Percentiles rank a stretch among this genome's conserved stretches.
Evolutionary conservation across 2,797 vertebrate genomes (phyloP).

Genomic region (Danio aesculapii): DNA sequence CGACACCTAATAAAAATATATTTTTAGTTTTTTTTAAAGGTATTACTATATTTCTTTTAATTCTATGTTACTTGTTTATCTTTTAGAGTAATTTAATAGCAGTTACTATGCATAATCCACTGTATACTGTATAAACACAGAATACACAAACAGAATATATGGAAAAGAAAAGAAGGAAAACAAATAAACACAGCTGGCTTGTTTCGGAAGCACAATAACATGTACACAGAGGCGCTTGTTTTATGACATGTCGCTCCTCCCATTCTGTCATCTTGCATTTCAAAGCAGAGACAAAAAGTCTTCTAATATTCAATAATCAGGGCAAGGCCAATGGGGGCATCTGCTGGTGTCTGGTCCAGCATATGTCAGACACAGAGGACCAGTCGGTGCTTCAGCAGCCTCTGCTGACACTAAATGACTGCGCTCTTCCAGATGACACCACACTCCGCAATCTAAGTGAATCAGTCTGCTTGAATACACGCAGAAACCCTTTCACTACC

Average conservation of each 20-base stretch:
- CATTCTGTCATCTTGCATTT: conserved; percentile 71
- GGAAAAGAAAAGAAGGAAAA: conserved; percentile 22
- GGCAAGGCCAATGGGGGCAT: conserved; percentile 63
- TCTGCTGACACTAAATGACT: conserved; percentile 66
- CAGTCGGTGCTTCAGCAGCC: conserved; percentile 73
- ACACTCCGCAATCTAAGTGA: conserved; percentile 64
- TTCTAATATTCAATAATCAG: conserved; percentile 84
- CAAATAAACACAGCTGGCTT: conserved; percentile 51
- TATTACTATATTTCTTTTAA: too few species aligned
- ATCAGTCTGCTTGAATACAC: conserved; percentile 72
- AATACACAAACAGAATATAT: neutral
- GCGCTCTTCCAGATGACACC: conserved; percentile 65
- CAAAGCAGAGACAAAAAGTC: conserved; percentile 71
- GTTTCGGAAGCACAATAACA: conserved; percentile 64
- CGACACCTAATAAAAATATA: neutral
- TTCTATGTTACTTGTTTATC: too few species aligned
- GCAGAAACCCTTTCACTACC: conserved; percentile 6
- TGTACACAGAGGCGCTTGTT: conserved; percentile 59
- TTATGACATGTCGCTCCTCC: conserved; percentile 59
- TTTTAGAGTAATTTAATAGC: too few species aligned
- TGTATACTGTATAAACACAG: neutral
- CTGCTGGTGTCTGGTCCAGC: conserved; percentile 77
- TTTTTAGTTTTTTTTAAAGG: neutral
- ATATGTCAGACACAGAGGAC: conserved; percentile 80
- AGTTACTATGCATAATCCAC: too few species aligned